Conservation (phyloP, 2,888 invertebrate species). For the Notocelia uddmanniana region DNA sequence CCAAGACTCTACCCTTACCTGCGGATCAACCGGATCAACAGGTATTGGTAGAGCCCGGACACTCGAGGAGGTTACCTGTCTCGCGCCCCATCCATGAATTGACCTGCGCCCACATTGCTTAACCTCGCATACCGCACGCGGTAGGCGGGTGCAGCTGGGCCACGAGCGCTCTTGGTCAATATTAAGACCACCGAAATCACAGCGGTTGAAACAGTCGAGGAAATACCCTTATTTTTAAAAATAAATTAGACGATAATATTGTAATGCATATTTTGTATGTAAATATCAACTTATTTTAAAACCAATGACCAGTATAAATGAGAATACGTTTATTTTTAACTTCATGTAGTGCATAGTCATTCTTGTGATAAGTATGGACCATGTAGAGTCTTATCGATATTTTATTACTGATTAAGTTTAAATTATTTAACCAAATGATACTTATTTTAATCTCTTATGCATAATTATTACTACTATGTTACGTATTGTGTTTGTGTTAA, state of each 20-base stretch:
- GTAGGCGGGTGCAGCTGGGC: too few species aligned
- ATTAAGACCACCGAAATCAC: too few species aligned
- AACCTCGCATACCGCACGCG: too few species aligned
- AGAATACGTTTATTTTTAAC: constrained; percentile 16
- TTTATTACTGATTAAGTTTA: constrained; percentile 50
- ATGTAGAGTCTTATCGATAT: constrained; percentile 49
- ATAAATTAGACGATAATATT: background rate
- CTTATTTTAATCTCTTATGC: constrained; percentile 19
- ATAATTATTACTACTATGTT: background rate
- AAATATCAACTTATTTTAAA: constrained; percentile 15
- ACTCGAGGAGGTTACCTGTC: too few species aligned
- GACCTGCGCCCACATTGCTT: too few species aligned
- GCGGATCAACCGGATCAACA: too few species aligned
- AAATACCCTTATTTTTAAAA: background rate
- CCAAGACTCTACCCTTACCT: too few species aligned
- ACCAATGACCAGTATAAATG: constrained; percentile 8
- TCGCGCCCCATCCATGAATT: too few species aligned
- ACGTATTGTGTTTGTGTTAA: constrained; percentile 22
- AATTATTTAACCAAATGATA: constrained; percentile 38
- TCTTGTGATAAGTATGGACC: constrained; percentile 56
- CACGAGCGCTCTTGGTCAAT: too few species aligned
- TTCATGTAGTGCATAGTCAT: constrained; percentile 50
- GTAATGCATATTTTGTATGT: background rate
- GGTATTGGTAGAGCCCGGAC: too few species aligned
- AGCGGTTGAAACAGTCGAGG: too few species aligned